Evolutionary conservation across 2,888 invertebrate species (phyloP).

Genomic region (Diarsia mendica): DNA sequence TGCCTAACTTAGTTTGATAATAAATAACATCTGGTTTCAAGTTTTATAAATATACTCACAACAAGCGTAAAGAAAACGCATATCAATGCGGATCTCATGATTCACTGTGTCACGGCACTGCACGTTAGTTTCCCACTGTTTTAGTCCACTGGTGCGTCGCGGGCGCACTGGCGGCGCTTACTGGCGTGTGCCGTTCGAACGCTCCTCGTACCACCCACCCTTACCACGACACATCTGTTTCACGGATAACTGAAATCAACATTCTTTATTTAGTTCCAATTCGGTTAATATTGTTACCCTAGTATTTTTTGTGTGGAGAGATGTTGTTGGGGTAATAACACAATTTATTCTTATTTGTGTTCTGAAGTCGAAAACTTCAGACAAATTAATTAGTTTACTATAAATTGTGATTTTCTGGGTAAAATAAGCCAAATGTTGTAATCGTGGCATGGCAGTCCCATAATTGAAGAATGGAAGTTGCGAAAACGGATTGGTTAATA

Average conservation of each 20-base stretch:
- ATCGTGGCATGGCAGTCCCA: neutral
- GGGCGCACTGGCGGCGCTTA: slow-evolving; percentile 75
- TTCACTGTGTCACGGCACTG: slow-evolving; percentile 78
- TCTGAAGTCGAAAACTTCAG: neutral
- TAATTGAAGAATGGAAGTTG: neutral
- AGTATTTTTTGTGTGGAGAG: neutral
- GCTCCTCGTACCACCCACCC: slow-evolving; percentile 54
- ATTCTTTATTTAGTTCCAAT: slow-evolving; percentile 21
- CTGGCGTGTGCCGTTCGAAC: slow-evolving; percentile 65
- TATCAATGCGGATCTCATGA: slow-evolving; percentile 83
- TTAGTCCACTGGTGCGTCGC: slow-evolving; percentile 76
- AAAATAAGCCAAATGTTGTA: neutral
- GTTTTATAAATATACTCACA: slow-evolving; percentile 72
- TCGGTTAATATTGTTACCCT: neutral
- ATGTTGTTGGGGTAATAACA: neutral
- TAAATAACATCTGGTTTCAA: slow-evolving; percentile 7
- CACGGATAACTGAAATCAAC: slow-evolving; percentile 43
- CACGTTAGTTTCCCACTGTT: slow-evolving; percentile 66
- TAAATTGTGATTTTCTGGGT: neutral
- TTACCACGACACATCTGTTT: slow-evolving; percentile 39
- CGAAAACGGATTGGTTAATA: neutral
- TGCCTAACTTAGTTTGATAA: neutral
- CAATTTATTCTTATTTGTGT: neutral
- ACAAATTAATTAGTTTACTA: neutral
- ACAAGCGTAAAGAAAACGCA: slow-evolving; percentile 83